phyloP scores from a whole-genome alignment of 2,797 vertebrate genomes.

The Pachyuromys duprasi region DNA sequence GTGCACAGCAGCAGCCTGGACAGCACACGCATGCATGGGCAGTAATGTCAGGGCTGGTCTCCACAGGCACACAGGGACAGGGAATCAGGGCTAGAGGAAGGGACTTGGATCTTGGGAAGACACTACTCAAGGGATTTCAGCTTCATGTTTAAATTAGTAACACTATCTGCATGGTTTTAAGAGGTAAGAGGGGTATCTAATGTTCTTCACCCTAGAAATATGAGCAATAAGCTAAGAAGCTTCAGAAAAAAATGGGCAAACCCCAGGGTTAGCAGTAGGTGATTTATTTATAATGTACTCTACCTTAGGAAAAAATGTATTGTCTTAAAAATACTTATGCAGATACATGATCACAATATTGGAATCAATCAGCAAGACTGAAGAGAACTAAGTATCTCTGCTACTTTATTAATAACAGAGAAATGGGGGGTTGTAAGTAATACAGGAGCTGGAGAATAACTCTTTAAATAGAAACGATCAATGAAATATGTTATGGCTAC shows the following conservation, averaged over 20 bases:
- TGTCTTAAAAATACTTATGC: slow-evolving; percentile 29
- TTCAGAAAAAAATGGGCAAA: slow-evolving; percentile 30
- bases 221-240: not conserved
- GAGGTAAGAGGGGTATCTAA: not conserved
- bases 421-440: slow-evolving; percentile 40
- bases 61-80: not conserved
- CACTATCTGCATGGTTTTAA: not conserved
- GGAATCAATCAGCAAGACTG: not conserved
- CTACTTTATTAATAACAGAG: slow-evolving; percentile 16
- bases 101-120: not conserved
- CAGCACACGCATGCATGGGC: not conserved
- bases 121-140: slow-evolving; percentile 1
- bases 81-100: not conserved
- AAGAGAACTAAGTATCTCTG: not conserved
- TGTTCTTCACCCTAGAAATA: slow-evolving; percentile 13
- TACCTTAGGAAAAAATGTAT: not conserved
- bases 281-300: slow-evolving; percentile 15
- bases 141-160: slow-evolving; percentile 25
- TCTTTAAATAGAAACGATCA: slow-evolving; percentile 53
- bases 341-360: not conserved
- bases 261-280: not conserved
- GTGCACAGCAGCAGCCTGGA: not conserved
- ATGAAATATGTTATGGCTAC: not conserved
- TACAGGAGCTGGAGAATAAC: not conserved
- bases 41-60: not conserved